Evolutionary conservation across 2,113 vertebrate species (phyloP), one percentile per base, ranked within the genome.

Genomic region (Spheniscus mendiculus): DNA sequence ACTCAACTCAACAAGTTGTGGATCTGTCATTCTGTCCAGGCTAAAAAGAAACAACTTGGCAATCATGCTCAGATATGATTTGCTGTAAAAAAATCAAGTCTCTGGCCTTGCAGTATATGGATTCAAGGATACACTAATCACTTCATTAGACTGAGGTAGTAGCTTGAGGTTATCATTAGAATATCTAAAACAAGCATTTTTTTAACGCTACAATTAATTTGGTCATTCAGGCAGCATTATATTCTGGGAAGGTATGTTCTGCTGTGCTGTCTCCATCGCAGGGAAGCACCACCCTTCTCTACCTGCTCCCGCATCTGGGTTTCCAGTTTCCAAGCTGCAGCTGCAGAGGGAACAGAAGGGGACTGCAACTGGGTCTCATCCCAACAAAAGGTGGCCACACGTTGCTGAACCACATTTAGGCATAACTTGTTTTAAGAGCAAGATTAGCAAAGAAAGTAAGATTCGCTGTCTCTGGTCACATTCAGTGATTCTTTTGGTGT

Each of bases 311-410:
- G n/a, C 13, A 38, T 26, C 38, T 44, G 21, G 10, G 14, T 87
- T 58, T 44, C 62, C 15, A 52, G 14, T 56, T 93, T 69, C 42
- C 66, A 80, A 61, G 17, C 7, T 14, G 17, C 13, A 74, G 12
- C 3, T 83, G 14, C 21, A 55, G 7, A 15, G 29, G 22, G 18
- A 77, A n/a, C 15, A 34, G 38, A 66, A 66, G 3, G 12, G 2
- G 10, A 3, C 5, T 58, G 9, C 19, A 5, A 52, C 2, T 1
- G 19, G 12, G 5, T 63, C 34, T 77, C 30, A 65, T 5, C 14
- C 56, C 44, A 92, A 14, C 17, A 34, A 72, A 44, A 79, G 4
- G 2, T 29, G 0, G 6, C 11, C 26, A n/a, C 32, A 9, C 5
- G 4, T 25, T 71, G 32, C 29, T 71, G 18, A 50, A 30, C 1